Percentiles rank a stretch among this genome's conserved stretches.
Conservation (phyloP, 2,888 invertebrate species). For the Beris morrisii region DNA sequence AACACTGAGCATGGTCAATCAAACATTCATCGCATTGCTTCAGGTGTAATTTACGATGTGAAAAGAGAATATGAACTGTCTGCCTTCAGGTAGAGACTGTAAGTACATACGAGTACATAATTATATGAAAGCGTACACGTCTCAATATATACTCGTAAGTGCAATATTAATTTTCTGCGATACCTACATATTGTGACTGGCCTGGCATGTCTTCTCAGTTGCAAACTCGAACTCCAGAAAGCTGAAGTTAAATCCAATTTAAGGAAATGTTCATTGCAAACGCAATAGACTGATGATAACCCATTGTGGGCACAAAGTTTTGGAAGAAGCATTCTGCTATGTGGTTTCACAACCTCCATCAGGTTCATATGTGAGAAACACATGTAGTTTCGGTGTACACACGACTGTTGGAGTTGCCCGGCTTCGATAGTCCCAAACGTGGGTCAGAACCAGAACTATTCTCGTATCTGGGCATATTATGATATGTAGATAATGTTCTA, state of each 20-base stretch:
- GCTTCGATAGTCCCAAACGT: no score
- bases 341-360: conserved; percentile 20
- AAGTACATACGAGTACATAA: no score
- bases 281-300: conserved; percentile 17
- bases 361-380: conserved; percentile 15
- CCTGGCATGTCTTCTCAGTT: background rate
- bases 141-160: background rate
- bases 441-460: no score
- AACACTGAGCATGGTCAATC: no score
- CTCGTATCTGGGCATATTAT: no score
- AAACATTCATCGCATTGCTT: no score
- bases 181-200: background rate
- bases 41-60: no score
- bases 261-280: conserved; percentile 12
- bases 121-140: background rate
- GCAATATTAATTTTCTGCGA: background rate
- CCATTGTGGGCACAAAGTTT: conserved; percentile 28
- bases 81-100: no score
- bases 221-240: background rate
- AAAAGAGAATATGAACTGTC: no score
- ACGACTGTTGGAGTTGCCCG: no score
- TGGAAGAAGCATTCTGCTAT: conserved; percentile 25
- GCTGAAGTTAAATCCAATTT: conserved; percentile 21
- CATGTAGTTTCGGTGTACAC: conserved; percentile 5
- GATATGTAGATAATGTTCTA: no score